These are phyloP conservation scores for Eulacestoma nigropectus DNA, from an alignment of 2,113 vertebrate species.

Conservation along the genomic window DNA sequence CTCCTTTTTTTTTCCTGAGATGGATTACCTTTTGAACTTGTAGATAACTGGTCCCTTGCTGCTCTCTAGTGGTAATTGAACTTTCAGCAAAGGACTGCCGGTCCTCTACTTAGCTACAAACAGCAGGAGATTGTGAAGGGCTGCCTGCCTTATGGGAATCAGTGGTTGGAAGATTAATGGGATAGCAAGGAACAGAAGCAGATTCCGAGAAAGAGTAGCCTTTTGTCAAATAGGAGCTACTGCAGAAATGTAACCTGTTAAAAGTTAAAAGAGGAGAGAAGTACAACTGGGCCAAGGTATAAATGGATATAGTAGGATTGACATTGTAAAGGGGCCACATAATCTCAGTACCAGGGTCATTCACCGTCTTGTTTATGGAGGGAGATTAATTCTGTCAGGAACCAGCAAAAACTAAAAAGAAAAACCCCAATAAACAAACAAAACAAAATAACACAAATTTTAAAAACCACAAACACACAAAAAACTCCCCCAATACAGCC, in stretches of 20 bases:
- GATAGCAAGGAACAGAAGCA: neutral
- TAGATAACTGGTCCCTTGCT: constrained; percentile 9
- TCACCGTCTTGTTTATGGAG: neutral
- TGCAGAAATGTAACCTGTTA: neutral
- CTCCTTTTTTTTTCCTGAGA: neutral
- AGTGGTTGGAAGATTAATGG: neutral
- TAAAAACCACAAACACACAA: no score
- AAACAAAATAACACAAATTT: neutral
- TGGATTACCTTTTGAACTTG: neutral
- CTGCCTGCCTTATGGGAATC: neutral
- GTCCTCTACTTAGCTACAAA: neutral
- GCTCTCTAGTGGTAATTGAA: constrained; percentile 43
- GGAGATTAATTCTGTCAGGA: neutral
- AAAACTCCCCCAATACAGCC: accelerated
- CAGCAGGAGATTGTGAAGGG: neutral
- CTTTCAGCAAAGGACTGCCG: neutral
- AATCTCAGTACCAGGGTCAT: neutral
- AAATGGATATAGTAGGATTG: neutral
- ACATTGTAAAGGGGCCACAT: neutral
- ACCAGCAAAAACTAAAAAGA: neutral
- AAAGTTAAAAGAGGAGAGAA: neutral
- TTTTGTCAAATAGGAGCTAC: neutral
- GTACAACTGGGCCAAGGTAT: neutral
- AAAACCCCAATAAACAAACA: neutral
- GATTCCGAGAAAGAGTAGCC: neutral